Evolutionary conservation across 1,140 invertebrate species (phyloP).

Genomic region (Drosophila nigrodunni): DNA sequence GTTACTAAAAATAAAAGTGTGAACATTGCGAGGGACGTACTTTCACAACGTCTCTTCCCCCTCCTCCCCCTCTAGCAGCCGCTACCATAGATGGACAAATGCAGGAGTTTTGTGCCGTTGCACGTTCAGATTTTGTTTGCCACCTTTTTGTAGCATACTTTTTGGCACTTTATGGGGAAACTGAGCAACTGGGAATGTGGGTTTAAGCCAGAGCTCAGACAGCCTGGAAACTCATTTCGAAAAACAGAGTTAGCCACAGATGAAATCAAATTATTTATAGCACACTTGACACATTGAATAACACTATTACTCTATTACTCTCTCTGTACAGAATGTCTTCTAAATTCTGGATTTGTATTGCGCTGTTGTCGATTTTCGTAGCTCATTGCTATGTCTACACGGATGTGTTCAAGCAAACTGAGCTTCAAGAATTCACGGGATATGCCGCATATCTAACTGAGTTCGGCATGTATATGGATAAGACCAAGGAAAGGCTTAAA

Average conservation of each 20-base stretch:
- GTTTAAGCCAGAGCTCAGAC: slow-evolving; percentile 6
- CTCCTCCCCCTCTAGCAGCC: neutral
- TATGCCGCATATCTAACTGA: neutral
- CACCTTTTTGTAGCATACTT: slow-evolving; percentile 26
- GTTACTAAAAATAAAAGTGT: slow-evolving; percentile 69
- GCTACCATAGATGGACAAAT: slow-evolving; percentile 24
- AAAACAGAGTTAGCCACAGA: neutral
- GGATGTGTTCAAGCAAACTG: neutral
- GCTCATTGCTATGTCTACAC: slow-evolving; percentile 19
- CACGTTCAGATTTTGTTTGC: slow-evolving; percentile 20
- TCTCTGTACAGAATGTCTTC: slow-evolving; percentile 10
- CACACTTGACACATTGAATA: neutral
- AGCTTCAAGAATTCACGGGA: neutral
- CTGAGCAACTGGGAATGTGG: neutral
- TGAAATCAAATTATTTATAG: slow-evolving; percentile 8
- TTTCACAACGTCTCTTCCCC: neutral
- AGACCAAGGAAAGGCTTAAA: neutral
- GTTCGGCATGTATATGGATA: neutral
- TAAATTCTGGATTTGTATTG: slow-evolving; percentile 27
- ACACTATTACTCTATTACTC: neutral
- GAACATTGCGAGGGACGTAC: slow-evolving; percentile 22
- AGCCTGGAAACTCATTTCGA: slow-evolving; percentile 17
- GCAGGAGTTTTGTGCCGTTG: slow-evolving; percentile 38
- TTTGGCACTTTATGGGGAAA: neutral
- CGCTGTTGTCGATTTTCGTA: slow-evolving; percentile 10